Evolutionary conservation across 2,113 vertebrate species (phyloP).

Genomic region (Tetraodon nigroviridis): DNA sequence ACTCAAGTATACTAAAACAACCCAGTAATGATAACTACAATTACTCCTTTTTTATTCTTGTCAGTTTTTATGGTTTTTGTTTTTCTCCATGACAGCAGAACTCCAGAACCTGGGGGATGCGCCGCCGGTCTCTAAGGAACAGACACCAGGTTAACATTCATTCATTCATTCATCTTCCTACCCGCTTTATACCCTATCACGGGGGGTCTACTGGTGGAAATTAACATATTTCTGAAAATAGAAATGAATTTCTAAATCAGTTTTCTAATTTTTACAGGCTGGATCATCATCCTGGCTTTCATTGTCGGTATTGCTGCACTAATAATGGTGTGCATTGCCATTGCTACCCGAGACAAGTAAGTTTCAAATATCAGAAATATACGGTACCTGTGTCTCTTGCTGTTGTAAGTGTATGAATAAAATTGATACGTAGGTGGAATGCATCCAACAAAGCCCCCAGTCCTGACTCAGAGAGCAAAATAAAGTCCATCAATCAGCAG

Average conservation of each 20-base stretch:
- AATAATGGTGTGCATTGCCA: constrained; percentile 43
- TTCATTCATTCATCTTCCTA: no score
- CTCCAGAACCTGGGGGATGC: no score
- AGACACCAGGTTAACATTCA: constrained; percentile 52
- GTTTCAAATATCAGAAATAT: not conserved
- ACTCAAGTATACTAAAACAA: not conserved
- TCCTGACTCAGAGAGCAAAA: not conserved
- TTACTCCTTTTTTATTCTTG: not conserved
- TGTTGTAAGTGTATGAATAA: not conserved
- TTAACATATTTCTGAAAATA: not conserved
- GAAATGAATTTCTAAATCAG: not conserved
- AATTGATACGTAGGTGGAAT: constrained; percentile 49
- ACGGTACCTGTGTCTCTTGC: not conserved
- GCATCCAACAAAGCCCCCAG: constrained; percentile 10
- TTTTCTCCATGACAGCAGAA: not conserved
- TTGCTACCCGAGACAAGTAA: constrained; percentile 68
- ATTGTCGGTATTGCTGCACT: constrained; percentile 49
- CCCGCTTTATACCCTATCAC: no score
- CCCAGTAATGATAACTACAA: no score
- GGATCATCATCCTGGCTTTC: constrained; percentile 63
- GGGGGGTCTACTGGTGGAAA: no score
- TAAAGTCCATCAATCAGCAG: constrained; percentile 35
- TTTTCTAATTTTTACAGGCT: constrained; percentile 42
- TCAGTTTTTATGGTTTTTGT: not conserved
- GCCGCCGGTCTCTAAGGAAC: no score